Evolutionary conservation across 2,797 vertebrate genomes (phyloP).

Genomic region (Microhierax caerulescens): DNA sequence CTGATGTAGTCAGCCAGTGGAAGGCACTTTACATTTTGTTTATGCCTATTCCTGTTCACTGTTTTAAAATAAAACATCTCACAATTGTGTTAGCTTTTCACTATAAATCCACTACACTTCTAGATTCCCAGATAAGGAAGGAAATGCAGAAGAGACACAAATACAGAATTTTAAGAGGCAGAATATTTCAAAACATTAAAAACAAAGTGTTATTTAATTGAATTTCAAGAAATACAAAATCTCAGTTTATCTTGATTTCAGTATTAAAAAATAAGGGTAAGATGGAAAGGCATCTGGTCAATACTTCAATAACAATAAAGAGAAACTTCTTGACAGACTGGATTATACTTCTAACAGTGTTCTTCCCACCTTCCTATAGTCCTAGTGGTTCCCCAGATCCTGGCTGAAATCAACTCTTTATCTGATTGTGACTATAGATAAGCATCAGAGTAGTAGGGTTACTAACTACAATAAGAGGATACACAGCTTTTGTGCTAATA

Average conservation of each 20-base stretch:
- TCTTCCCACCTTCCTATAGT: neutral
- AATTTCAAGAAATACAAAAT: neutral
- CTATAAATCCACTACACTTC: neutral
- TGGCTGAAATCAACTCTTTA: neutral
- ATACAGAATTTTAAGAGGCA: neutral
- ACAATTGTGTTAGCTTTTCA: neutral
- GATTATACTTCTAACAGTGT: neutral
- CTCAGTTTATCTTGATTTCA: neutral
- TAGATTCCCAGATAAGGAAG: neutral
- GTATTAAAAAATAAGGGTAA: neutral
- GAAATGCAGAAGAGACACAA: neutral
- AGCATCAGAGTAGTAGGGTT: slow-evolving; percentile 8
- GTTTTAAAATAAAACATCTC: slow-evolving; percentile 42
- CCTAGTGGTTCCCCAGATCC: neutral
- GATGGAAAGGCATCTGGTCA: neutral
- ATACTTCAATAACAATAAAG: neutral
- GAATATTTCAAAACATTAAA: neutral
- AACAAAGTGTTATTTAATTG: neutral
- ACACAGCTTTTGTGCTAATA: slow-evolving; percentile 55
- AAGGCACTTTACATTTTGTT: slow-evolving; percentile 51
- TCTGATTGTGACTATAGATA: slow-evolving; percentile 12
- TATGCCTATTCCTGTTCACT: slow-evolving; percentile 26
- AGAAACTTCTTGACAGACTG: neutral
- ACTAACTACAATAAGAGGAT: slow-evolving; percentile 41
- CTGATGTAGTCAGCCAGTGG: slow-evolving; percentile 41